Percentiles rank a stretch among this genome's conserved stretches.
Evolutionary conservation across 1,140 invertebrate genomes (phyloP).

Genomic region (Atta texana): DNA sequence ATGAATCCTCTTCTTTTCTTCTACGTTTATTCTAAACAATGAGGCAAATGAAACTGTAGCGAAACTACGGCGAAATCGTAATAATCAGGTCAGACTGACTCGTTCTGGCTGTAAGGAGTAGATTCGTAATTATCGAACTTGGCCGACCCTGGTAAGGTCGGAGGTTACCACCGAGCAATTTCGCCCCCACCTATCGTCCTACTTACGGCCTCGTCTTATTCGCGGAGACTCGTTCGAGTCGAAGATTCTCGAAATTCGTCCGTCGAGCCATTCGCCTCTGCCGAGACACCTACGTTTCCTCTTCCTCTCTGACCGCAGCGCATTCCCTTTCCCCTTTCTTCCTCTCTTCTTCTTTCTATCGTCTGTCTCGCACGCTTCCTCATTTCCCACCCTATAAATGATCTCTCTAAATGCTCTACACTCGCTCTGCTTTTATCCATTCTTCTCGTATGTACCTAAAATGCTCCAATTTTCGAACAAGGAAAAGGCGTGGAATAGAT

Average conservation of each 20-base stretch:
- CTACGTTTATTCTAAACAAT: not conserved
- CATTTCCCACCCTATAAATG: conserved; percentile 36
- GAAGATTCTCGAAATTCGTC: conserved; percentile 66
- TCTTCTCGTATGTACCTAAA: conserved; percentile 52
- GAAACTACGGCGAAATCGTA: not conserved
- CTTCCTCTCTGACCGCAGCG: not conserved
- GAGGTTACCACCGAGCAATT: conserved; percentile 80
- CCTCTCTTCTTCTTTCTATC: conserved; percentile 38
- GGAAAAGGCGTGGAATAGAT: conserved; percentile 81
- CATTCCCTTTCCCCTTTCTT: not conserved
- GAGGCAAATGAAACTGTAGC: not conserved
- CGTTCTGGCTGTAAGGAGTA: conserved; percentile 68
- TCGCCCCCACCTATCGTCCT: conserved; percentile 74
- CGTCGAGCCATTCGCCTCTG: not conserved
- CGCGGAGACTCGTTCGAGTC: conserved; percentile 68
- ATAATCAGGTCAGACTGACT: conserved; percentile 56
- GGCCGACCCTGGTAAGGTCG: conserved; percentile 69
- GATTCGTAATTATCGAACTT: conserved; percentile 77
- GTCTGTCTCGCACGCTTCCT: conserved; percentile 27
- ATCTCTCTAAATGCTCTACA: conserved; percentile 34
- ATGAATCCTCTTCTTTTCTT: not conserved
- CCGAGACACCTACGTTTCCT: conserved; percentile 7
- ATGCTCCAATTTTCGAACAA: conserved; percentile 76
- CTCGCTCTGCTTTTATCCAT: conserved; percentile 32
- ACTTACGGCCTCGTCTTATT: conserved; percentile 71